Evolutionary conservation across 2,113 vertebrate species (phyloP).

Genomic region (Montifringilla adamsi): DNA sequence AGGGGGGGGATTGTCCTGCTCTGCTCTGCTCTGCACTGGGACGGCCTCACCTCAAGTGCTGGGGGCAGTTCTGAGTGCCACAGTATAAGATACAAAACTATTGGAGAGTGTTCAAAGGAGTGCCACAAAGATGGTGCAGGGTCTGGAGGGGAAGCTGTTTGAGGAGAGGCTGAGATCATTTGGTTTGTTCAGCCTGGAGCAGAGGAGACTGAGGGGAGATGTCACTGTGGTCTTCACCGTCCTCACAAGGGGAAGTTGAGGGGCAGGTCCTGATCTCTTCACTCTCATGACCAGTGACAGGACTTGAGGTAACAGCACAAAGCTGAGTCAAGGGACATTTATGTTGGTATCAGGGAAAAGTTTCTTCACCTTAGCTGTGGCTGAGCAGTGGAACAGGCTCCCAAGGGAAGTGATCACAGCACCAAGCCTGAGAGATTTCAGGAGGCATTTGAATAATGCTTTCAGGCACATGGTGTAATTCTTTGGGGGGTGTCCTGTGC

Average conservation of each 20-base stretch:
- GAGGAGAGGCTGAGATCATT: not conserved
- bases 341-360: not conserved
- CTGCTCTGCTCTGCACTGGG: not conserved
- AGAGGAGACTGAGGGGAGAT: not conserved
- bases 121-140: rapidly evolving
- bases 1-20: not conserved
- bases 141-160: rapidly evolving
- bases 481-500: not conserved
- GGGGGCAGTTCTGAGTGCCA: not conserved
- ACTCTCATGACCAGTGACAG: not conserved
- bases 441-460: not conserved
- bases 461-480: not conserved
- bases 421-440: not conserved
- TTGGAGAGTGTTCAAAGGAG: not conserved
- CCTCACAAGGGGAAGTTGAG: not conserved
- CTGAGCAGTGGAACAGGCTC: not conserved
- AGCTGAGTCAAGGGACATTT: not conserved
- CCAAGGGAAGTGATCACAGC: not conserved
- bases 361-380: not conserved
- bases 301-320: not conserved
- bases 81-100: rapidly evolving
- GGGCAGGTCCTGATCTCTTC: not conserved
- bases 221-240: not conserved
- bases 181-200: not conserved
- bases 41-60: rapidly evolving